Evolutionary conservation across 2,797 vertebrate species (phyloP).

Genomic region (Harpagifer antarcticus): DNA sequence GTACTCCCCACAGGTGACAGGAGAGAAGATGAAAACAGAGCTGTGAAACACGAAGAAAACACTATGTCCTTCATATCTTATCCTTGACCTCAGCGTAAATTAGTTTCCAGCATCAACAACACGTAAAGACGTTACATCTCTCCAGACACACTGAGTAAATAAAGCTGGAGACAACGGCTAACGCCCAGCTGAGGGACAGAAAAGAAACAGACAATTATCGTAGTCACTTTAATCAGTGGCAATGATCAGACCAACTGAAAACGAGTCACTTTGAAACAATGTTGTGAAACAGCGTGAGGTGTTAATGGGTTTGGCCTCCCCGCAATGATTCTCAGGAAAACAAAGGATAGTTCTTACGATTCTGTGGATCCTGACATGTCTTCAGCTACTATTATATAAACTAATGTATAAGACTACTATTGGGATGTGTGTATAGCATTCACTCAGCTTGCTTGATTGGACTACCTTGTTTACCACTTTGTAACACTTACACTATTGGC

Average conservation of each 20-base stretch:
- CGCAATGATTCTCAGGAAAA: no score
- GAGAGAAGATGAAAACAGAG: conserved; percentile 19
- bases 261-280: not conserved
- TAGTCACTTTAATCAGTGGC: not conserved
- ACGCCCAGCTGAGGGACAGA: conserved; percentile 23
- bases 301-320: not conserved
- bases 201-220: not conserved
- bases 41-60: conserved; percentile 15
- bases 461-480: no score
- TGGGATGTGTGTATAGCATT: no score
- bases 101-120: conserved; percentile 60
- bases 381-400: no score
- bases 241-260: not conserved
- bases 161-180: conserved; percentile 24
- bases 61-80: conserved; percentile 25
- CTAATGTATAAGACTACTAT: no score
- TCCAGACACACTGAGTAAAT: conserved; percentile 47
- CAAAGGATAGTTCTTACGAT: no score
- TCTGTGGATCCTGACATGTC: not conserved
- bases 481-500: no score
- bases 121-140: conserved; percentile 66
- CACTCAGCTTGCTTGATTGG: no score
- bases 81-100: conserved; percentile 62
- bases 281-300: not conserved
- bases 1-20: not conserved